phyloP scores from a whole-genome alignment of 2,113 vertebrate genomes.

The Bambusicola thoracicus region DNA sequence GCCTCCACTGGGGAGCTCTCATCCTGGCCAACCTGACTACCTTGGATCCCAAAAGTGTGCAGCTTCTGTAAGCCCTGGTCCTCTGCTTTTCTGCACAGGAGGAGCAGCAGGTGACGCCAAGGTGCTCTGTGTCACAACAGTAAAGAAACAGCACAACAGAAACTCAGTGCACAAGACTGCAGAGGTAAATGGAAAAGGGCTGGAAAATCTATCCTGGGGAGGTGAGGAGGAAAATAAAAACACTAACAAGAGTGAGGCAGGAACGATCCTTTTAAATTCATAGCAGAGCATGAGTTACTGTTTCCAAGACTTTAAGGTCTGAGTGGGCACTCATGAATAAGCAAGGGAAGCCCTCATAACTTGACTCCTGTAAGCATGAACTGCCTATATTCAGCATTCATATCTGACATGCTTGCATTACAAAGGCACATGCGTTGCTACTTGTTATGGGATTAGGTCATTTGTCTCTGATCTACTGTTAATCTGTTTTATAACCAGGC shows the following conservation, averaged over 20 bases:
- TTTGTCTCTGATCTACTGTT: slow-evolving; percentile 43
- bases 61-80: not conserved
- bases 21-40: not conserved
- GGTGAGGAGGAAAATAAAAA: not conserved
- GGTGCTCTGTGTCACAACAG: not conserved
- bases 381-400: not conserved
- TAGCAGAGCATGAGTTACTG: not conserved
- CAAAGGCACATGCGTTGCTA: slow-evolving; percentile 9
- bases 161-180: not conserved
- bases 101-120: not conserved
- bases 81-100: not conserved
- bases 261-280: not conserved
- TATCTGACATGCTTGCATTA: slow-evolving; percentile 12
- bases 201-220: not conserved
- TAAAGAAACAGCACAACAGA: not conserved
- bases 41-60: not conserved
- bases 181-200: not conserved
- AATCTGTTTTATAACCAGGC: slow-evolving; percentile 16
- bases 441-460: not conserved
- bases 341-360: not conserved
- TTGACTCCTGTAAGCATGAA: not conserved
- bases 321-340: not conserved
- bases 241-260: not conserved
- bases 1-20: not conserved
- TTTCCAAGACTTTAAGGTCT: not conserved